Conservation (phyloP, 2,888 invertebrate genomes). For the Ethmia dodecea region DNA sequence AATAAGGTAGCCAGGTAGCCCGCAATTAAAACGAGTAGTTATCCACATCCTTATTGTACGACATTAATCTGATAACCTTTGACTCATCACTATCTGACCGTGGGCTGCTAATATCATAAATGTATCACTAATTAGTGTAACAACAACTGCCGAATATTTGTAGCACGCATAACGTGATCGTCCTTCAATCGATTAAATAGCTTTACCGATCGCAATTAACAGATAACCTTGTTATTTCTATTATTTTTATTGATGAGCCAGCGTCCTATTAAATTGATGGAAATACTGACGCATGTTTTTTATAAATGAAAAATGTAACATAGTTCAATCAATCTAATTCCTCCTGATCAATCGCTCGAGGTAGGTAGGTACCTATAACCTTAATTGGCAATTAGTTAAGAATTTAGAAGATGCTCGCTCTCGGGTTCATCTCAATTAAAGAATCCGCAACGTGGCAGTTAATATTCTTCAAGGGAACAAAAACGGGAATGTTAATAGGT, state of each 20-base stretch:
- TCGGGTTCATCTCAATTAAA: too few species aligned
- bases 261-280: not conserved
- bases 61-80: conserved; percentile 13
- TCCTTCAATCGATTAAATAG: conserved; percentile 31
- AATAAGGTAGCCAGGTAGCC: not conserved
- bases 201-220: conserved; percentile 33
- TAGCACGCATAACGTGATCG: conserved; percentile 46
- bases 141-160: conserved; percentile 40
- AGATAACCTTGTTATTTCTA: conserved; percentile 41
- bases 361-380: not conserved
- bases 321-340: not conserved
- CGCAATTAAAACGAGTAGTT: not conserved
- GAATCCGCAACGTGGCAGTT: too few species aligned
- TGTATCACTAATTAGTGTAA: conserved; percentile 25
- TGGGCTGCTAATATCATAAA: conserved; percentile 26
- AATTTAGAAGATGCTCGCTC: too few species aligned
- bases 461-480: too few species aligned
- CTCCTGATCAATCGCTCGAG: not conserved
- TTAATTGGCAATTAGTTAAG: not conserved
- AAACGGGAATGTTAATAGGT: too few species aligned
- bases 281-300: not conserved
- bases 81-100: conserved; percentile 16
- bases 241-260: conserved; percentile 32
- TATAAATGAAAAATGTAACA: not conserved
- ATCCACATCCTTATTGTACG: conserved; percentile 12